Conservation (phyloP, 2,113 vertebrate genomes). For the Actinemys pallida region DNA sequence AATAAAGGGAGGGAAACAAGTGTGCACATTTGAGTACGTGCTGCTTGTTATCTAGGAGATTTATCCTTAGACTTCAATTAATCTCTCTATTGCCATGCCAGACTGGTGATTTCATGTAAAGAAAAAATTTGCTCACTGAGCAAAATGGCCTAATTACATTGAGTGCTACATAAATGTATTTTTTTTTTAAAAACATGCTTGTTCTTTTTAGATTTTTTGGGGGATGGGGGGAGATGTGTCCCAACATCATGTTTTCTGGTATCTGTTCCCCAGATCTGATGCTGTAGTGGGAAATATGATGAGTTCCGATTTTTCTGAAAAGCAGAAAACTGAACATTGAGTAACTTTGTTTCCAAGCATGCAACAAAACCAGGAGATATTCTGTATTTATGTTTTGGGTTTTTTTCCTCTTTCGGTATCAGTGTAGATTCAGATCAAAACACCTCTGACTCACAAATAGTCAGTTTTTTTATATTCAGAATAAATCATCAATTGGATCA, state of each 20-base stretch:
- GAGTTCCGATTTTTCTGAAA: background rate
- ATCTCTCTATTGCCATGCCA: background rate
- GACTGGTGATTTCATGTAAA: background rate
- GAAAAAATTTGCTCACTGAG: accelerated
- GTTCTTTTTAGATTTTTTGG: too few relatives aligned
- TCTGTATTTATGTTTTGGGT: background rate
- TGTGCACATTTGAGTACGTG: accelerated
- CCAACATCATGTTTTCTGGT: background rate
- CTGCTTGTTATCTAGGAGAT: accelerated
- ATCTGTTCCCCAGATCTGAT: background rate
- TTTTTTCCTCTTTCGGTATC: background rate
- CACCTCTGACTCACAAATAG: background rate
- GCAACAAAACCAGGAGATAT: background rate
- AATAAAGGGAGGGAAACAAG: background rate
- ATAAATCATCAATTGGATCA: background rate
- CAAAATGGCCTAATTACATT: background rate
- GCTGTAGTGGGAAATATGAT: background rate
- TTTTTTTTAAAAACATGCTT: background rate
- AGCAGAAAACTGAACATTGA: background rate
- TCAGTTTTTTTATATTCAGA: background rate
- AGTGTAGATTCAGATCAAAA: background rate
- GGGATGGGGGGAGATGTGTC: accelerated
- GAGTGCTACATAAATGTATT: background rate
- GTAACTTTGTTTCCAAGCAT: background rate
- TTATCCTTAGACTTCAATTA: background rate